These are phyloP conservation scores for Steinernema hermaphroditum DNA, from an alignment of 2,888 invertebrate species.

Conservation along the genomic window DNA sequence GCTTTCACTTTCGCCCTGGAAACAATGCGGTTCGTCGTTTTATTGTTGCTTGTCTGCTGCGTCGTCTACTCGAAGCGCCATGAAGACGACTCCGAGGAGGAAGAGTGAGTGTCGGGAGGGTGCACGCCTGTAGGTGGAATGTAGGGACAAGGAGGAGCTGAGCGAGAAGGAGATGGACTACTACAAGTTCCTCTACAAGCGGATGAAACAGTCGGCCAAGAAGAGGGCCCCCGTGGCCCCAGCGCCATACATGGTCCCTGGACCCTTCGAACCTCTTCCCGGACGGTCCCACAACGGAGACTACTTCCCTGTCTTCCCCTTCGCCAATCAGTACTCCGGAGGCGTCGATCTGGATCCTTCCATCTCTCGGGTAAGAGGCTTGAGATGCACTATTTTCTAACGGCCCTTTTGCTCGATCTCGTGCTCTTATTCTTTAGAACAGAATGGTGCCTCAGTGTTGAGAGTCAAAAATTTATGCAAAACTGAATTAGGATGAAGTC, in stretches of 20 bases:
- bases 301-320: neutral
- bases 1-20: neutral
- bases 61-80: neutral
- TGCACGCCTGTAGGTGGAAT: neutral
- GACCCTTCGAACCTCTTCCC: neutral
- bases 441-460: no score
- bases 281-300: neutral
- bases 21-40: neutral
- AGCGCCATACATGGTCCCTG: neutral
- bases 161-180: neutral
- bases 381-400: no score
- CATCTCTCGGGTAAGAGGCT: neutral
- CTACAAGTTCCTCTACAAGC: slow-evolving; percentile 2
- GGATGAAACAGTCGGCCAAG: neutral
- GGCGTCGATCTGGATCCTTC: neutral
- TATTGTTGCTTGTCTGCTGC: neutral
- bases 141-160: neutral
- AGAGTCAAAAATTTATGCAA: no score
- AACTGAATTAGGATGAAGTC: no score
- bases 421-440: no score
- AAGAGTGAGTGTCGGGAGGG: neutral
- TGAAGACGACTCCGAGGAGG: slow-evolving; percentile 2
- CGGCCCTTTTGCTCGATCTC: no score
- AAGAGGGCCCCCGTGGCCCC: neutral
- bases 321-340: neutral